Conservation (phyloP, 2,888 invertebrate species). For the Anoplius nigerrimus region DNA sequence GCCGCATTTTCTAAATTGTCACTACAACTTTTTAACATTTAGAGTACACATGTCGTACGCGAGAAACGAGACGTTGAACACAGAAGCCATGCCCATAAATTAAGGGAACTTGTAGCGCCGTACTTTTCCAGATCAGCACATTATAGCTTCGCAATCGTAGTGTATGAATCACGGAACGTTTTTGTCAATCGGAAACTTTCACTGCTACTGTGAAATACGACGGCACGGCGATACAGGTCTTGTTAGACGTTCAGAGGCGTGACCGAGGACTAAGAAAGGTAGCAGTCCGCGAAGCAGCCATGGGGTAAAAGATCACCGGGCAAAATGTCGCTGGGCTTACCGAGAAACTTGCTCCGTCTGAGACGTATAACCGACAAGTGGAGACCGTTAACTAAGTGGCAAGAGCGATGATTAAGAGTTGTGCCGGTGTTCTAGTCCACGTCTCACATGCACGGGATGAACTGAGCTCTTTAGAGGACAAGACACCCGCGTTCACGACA, state of each 20-base stretch:
- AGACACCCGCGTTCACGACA: constrained; percentile 30
- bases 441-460: constrained; percentile 44
- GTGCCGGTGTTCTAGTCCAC: constrained; percentile 52
- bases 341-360: constrained; percentile 8
- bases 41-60: too few relatives aligned
- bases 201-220: not conserved
- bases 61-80: too few relatives aligned
- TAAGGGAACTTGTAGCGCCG: too few relatives aligned
- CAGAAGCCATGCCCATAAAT: too few relatives aligned
- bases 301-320: not conserved
- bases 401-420: constrained; percentile 52
- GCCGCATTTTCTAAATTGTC: too few relatives aligned
- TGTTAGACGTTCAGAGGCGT: too few relatives aligned
- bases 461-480: constrained; percentile 16
- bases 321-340: not conserved
- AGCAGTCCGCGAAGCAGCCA: not conserved
- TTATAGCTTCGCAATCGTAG: too few relatives aligned
- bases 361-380: constrained; percentile 25
- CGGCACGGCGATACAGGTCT: too few relatives aligned
- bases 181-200: not conserved
- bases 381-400: constrained; percentile 43
- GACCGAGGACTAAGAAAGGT: not conserved
- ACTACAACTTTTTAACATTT: too few relatives aligned
- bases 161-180: too few relatives aligned
- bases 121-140: too few relatives aligned